Evolutionary conservation across 2,888 invertebrate genomes (phyloP).

Genomic region (Pherbina coryleti): DNA sequence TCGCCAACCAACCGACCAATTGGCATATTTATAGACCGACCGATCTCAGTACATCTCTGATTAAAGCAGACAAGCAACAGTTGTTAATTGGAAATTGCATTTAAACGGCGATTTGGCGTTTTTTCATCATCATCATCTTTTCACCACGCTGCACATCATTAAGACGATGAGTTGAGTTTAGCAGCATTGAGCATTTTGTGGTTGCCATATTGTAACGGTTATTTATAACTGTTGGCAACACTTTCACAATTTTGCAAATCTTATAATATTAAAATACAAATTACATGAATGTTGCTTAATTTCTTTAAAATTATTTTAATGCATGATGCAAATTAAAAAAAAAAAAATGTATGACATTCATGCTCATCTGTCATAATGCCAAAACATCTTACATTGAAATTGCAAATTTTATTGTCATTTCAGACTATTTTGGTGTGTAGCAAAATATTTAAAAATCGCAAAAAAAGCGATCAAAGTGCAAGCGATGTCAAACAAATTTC

Average conservation of each 20-base stretch:
- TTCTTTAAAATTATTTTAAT: no score
- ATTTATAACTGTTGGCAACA: background rate
- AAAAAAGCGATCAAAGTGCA: background rate
- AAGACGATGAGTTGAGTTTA: background rate
- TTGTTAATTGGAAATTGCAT: constrained; percentile 1
- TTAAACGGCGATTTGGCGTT: background rate
- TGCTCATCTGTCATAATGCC: no score
- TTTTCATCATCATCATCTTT: background rate
- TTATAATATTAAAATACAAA: no score
- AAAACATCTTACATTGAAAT: no score
- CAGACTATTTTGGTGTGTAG: background rate
- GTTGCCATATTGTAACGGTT: background rate
- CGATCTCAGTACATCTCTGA: background rate
- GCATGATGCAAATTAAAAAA: no score
- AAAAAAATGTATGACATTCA: no score
- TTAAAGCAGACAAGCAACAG: background rate
- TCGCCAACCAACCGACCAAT: background rate
- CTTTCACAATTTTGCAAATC: background rate
- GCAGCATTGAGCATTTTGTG: background rate
- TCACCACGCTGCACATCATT: background rate
- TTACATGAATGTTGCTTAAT: background rate
- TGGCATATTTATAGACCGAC: background rate
- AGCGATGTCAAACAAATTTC: background rate
- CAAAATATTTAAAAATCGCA: background rate
- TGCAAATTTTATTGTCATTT: no score